Conservation (phyloP, 2,888 invertebrate genomes). For the Sclerodermus sp. region DNA sequence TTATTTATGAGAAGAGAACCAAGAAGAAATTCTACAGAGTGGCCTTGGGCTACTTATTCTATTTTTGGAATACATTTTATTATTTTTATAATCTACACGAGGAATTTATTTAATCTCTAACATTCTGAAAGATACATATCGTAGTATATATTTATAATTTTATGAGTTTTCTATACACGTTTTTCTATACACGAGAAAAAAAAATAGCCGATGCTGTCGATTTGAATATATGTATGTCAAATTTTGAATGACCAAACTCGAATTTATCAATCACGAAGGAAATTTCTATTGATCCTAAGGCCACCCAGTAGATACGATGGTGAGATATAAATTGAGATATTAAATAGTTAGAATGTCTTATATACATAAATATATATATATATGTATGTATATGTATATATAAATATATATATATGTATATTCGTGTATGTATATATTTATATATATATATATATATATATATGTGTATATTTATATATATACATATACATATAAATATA, state of each 20-base stretch:
- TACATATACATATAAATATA: conserved; percentile 16
- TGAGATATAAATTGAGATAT: conserved; percentile 28
- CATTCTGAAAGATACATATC: too few relatives aligned
- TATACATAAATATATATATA: conserved; percentile 15
- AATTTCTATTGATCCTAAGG: conserved; percentile 19
- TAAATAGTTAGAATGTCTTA: conserved; percentile 10
- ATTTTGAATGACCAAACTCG: too few relatives aligned
- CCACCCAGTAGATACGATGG: conserved; percentile 27
- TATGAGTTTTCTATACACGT: too few relatives aligned
- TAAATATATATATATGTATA: too few relatives aligned
- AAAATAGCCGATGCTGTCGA: too few relatives aligned
- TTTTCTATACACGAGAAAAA: too few relatives aligned
- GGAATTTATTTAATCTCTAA: too few relatives aligned
- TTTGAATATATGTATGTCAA: too few relatives aligned
- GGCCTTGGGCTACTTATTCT: conserved; percentile 15
- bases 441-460: conserved; percentile 17
- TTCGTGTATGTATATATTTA: conserved; percentile 22
- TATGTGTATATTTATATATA: conserved; percentile 10
- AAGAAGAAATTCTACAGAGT: conserved; percentile 9
- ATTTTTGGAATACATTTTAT: too few relatives aligned
- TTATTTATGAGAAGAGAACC: conserved; percentile 12
- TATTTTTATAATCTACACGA: too few relatives aligned
- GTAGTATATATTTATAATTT: too few relatives aligned
- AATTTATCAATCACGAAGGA: too few relatives aligned
- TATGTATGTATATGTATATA: conserved; percentile 14